Conservation (phyloP, 1,140 invertebrate species). For the Ridgeia piscesae region DNA sequence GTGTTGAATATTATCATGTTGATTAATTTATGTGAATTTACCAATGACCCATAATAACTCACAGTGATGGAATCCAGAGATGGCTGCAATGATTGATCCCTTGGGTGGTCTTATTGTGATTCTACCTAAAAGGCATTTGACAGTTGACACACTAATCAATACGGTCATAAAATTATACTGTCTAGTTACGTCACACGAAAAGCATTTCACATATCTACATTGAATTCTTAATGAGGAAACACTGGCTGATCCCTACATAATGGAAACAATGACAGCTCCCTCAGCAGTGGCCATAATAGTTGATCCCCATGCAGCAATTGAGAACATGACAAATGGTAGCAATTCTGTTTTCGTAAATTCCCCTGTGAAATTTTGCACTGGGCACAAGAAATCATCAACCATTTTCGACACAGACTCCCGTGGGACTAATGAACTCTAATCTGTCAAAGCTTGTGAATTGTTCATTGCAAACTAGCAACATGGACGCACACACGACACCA, state of each 20-base stretch:
- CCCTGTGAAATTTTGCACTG: not conserved
- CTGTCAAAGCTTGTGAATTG: not conserved
- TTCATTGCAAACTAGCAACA: not conserved
- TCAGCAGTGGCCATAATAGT: not conserved
- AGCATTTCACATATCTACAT: no score
- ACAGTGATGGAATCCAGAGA: no score
- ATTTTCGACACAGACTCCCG: not conserved
- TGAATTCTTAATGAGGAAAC: no score
- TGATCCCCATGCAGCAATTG: not conserved
- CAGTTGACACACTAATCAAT: no score
- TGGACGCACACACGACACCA: not conserved
- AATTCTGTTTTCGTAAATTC: not conserved
- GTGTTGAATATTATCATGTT: not conserved
- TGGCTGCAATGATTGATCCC: not conserved
- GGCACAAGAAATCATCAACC: not conserved
- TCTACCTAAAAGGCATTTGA: no score
- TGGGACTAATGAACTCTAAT: not conserved
- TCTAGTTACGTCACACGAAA: no score
- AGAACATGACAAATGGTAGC: not conserved
- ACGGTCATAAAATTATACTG: no score
- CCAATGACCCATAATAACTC: not conserved
- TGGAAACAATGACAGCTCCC: no score
- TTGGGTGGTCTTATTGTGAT: no score
- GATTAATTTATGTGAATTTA: not conserved
- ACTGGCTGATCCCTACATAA: not conserved